Evolutionary conservation across 2,113 vertebrate species (phyloP).

Genomic region (Cranoglanis bouderius): DNA sequence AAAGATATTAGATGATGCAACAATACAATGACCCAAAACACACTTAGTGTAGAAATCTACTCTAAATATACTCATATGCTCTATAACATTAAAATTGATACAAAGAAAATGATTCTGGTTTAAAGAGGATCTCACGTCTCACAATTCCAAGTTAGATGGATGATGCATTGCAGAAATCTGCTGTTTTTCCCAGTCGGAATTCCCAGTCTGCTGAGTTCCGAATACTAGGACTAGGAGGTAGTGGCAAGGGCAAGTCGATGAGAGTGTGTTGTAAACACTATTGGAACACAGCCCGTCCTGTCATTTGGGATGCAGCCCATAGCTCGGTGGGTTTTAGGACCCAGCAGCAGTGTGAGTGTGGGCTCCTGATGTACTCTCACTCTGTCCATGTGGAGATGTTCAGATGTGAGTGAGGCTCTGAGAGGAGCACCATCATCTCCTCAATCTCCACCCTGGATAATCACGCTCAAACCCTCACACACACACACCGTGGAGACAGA

Average conservation of each 20-base stretch:
- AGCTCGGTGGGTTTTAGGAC: neutral
- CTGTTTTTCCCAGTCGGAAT: too few relatives aligned
- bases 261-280: neutral
- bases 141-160: neutral
- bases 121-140: neutral
- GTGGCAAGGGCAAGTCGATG: neutral
- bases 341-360: neutral
- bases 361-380: slow-evolving; percentile 15
- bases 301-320: neutral
- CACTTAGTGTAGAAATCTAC: neutral
- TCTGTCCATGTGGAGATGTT: slow-evolving; percentile 31
- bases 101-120: neutral
- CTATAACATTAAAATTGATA: neutral
- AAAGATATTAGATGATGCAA: too few relatives aligned
- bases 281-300: neutral
- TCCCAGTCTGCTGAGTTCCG: neutral
- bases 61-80: too few relatives aligned
- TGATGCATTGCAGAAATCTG: neutral
- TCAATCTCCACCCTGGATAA: neutral
- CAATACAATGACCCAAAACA: too few relatives aligned
- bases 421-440: slow-evolving; percentile 4
- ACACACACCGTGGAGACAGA: neutral
- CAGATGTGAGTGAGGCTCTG: slow-evolving; percentile 8
- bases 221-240: neutral
- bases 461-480: neutral